phyloP scores from a whole-genome alignment of 1,140 invertebrate species.

The Bombus cullumanus region DNA sequence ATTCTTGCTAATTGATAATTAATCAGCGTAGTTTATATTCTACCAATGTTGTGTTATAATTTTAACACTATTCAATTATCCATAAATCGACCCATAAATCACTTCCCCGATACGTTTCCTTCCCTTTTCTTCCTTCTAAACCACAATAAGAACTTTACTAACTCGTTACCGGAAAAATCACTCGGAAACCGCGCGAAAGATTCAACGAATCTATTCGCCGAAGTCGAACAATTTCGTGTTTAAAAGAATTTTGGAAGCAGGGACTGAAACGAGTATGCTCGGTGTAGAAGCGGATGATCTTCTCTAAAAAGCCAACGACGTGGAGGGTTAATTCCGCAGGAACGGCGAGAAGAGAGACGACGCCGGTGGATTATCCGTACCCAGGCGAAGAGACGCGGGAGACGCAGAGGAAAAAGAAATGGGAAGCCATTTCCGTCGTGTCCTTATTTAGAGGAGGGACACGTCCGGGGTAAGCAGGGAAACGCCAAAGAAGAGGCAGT shows the following conservation, averaged over 20 bases:
- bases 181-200: background rate
- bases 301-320: background rate
- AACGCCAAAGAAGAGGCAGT: constrained; percentile 65
- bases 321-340: background rate
- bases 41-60: too few species aligned
- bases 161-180: background rate
- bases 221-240: background rate
- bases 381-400: constrained; percentile 3
- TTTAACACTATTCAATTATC: too few species aligned
- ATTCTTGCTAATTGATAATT: too few species aligned
- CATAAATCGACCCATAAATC: too few species aligned
- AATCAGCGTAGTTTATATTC: too few species aligned
- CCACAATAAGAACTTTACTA: background rate
- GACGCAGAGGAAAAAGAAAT: constrained; percentile 64
- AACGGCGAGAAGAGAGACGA: constrained; percentile 15
- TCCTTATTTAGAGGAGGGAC: constrained; percentile 78
- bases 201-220: background rate
- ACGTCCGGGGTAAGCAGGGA: constrained; percentile 68
- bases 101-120: background rate
- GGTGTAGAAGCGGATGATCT: constrained; percentile 22
- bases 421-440: constrained; percentile 74
- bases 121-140: too few species aligned
- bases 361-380: constrained; percentile 44
- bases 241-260: constrained; percentile 18
- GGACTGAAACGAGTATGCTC: too few species aligned